These are phyloP conservation scores for Phoxinus phoxinus DNA, from an alignment of 2,113 vertebrate species.

Conservation along the genomic window DNA sequence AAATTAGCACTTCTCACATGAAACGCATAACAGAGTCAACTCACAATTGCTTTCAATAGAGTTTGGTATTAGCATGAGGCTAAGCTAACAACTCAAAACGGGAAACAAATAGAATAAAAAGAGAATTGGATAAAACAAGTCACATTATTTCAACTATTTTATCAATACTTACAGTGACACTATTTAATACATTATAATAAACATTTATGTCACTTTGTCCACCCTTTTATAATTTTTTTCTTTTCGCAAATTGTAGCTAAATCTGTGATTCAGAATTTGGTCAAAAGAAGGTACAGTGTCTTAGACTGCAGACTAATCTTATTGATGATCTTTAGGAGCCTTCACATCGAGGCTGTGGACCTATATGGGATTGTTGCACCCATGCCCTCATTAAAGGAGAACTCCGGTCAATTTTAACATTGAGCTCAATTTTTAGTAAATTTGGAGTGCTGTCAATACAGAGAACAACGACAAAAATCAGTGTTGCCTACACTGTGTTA, in stretches of 20 bases:
- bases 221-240: neutral
- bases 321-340: too few relatives aligned
- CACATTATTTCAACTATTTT: neutral
- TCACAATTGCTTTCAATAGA: neutral
- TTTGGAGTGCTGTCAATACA: too few relatives aligned
- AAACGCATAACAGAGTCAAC: neutral
- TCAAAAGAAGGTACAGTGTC: neutral
- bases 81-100: neutral
- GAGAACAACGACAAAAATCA: too few relatives aligned
- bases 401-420: too few relatives aligned
- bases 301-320: neutral
- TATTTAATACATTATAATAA: neutral
- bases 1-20: neutral
- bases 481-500: too few relatives aligned
- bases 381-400: neutral
- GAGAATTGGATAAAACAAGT: neutral
- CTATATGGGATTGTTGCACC: neutral
- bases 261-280: neutral
- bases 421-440: too few relatives aligned
- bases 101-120: neutral
- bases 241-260: neutral
- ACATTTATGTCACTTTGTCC: neutral
- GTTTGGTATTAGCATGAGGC: neutral
- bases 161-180: neutral
- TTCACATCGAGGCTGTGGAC: neutral